Evolutionary conservation across 2,797 vertebrate genomes (phyloP).

Genomic region (Girardinus metallicus): DNA sequence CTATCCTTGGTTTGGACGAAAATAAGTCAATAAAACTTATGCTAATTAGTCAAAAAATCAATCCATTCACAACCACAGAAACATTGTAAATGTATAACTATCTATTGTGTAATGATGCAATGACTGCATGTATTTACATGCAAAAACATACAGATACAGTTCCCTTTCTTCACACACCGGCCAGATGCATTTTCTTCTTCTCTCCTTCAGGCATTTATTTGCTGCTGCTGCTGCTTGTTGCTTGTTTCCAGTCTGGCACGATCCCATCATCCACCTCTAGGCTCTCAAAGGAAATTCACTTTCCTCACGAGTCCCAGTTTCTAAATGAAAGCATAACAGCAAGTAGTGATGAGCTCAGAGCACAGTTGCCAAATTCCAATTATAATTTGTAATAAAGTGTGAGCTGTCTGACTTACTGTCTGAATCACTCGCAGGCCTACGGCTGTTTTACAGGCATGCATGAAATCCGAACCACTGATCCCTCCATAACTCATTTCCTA

Average conservation of each 20-base stretch:
- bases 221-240: not conserved
- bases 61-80: not conserved
- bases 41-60: not conserved
- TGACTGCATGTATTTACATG: not conserved
- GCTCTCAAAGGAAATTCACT: not conserved
- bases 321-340: not conserved
- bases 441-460: not conserved
- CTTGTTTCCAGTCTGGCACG: not conserved
- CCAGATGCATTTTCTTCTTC: not conserved
- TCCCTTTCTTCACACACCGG: not conserved
- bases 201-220: conserved; percentile 4
- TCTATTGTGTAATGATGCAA: not conserved
- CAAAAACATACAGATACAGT: not conserved
- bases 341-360: conserved; percentile 7
- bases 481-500: not conserved
- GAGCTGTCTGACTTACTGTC: not conserved
- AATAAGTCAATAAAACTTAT: not conserved
- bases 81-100: not conserved
- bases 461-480: conserved; percentile 4
- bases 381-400: conserved; percentile 7
- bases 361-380: conserved; percentile 8
- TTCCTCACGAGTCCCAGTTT: conserved; percentile 1
- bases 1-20: not conserved
- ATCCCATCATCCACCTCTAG: conserved; percentile 1
- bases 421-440: not conserved